Evolutionary conservation across 1,140 invertebrate genomes (phyloP).

Genomic region (Drosophila pachea): DNA sequence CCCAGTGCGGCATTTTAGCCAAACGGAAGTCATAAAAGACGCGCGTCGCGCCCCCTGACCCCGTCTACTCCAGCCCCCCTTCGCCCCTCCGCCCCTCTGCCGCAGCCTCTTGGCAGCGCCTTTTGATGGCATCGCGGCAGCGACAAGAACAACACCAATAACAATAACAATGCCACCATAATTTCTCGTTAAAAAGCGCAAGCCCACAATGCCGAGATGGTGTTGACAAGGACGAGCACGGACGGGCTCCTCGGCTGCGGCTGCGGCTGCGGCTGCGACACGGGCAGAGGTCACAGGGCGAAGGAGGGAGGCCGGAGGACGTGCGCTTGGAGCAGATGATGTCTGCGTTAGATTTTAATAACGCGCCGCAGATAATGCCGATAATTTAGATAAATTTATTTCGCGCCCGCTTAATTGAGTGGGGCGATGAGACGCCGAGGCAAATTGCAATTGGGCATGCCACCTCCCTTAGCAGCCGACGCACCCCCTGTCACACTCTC

Average conservation of each 20-base stretch:
- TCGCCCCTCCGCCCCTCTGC: neutral
- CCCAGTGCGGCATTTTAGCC: conserved; percentile 68
- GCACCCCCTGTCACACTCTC: too few relatives aligned
- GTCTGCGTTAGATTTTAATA: conserved; percentile 64
- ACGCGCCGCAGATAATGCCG: conserved; percentile 56
- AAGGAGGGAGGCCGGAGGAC: neutral
- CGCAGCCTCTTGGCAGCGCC: neutral
- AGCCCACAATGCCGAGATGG: conserved; percentile 49
- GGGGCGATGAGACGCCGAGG: conserved; percentile 27
- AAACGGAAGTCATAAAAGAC: conserved; percentile 76
- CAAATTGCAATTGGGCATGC: conserved; percentile 24
- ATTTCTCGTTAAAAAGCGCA: conserved; percentile 69
- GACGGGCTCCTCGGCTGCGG: too few relatives aligned
- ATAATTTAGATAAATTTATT: conserved; percentile 77
- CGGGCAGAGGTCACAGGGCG: too few relatives aligned
- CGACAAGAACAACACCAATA: conserved; percentile 57
- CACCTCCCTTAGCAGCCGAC: too few relatives aligned
- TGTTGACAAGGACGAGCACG: conserved; percentile 34
- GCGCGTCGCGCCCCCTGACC: conserved; percentile 52
- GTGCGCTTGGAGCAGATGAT: conserved; percentile 6
- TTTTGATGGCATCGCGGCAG: conserved; percentile 45
- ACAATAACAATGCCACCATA: conserved; percentile 66
- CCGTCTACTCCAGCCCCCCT: neutral
- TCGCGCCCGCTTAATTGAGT: conserved; percentile 65
- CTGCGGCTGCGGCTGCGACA: neutral